Conservation (phyloP, 2,888 invertebrate genomes). For the Cosmia pyralina region DNA sequence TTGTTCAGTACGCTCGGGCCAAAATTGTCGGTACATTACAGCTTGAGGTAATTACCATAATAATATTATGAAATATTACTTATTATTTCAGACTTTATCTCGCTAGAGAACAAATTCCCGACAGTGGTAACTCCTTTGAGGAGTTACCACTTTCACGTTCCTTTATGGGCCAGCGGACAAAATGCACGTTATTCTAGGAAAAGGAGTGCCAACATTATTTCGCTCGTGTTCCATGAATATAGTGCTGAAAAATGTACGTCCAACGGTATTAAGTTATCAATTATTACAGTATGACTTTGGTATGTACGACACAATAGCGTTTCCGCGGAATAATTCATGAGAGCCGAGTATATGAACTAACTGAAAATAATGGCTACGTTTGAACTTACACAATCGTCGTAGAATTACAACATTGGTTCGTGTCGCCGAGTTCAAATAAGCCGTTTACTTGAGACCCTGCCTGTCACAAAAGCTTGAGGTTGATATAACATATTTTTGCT, state of each 20-base stretch:
- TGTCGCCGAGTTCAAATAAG: conserved; percentile 44
- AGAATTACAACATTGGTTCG: conserved; percentile 64
- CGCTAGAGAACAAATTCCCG: conserved; percentile 17
- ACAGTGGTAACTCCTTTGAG: conserved; percentile 15
- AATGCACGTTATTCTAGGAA: conserved; percentile 15
- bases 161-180: conserved; percentile 13
- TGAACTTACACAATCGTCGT: conserved; percentile 63
- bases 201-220: conserved; percentile 31
- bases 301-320: conserved; percentile 68
- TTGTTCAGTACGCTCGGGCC: conserved; percentile 32
- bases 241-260: conserved; percentile 50
- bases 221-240: conserved; percentile 18
- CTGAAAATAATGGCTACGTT: conserved; percentile 69
- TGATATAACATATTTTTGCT: conserved; percentile 9
- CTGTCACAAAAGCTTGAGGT: conserved; percentile 35
- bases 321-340: conserved; percentile 69
- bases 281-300: conserved; percentile 65
- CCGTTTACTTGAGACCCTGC: conserved; percentile 41
- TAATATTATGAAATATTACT: conserved; percentile 42
- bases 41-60: conserved; percentile 25
- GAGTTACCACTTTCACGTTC: conserved; percentile 12
- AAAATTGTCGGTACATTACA: conserved; percentile 41
- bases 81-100: conserved; percentile 35
- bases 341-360: conserved; percentile 68
- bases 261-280: conserved; percentile 64